phyloP scores from a whole-genome alignment of 2,797 vertebrate genomes.

The Pachyuromys duprasi region DNA sequence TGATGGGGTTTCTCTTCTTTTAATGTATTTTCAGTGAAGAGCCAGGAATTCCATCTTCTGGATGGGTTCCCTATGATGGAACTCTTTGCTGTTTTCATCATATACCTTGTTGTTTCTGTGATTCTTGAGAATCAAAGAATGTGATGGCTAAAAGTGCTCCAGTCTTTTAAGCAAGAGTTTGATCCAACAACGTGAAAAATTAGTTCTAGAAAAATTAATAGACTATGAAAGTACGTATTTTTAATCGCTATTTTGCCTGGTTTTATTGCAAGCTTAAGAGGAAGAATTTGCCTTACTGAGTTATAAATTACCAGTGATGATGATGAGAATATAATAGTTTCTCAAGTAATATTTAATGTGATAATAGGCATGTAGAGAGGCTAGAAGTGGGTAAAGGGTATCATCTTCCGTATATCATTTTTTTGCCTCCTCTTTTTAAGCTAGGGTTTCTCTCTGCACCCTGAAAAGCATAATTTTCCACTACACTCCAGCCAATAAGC shows the following conservation, averaged over 20 bases:
- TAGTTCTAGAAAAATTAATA: neutral
- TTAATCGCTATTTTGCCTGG: neutral
- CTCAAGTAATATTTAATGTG: neutral
- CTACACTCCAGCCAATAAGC: neutral
- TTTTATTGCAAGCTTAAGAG: neutral
- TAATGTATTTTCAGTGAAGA: neutral
- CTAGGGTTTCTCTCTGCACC: neutral
- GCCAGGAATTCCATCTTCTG: neutral
- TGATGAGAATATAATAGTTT: neutral
- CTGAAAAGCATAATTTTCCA: neutral
- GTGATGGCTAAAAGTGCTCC: neutral
- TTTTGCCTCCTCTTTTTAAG: neutral
- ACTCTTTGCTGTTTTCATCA: neutral
- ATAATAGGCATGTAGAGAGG: neutral
- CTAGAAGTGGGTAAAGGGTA: neutral
- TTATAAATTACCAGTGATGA: neutral
- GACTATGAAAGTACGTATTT: neutral
- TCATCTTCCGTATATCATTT: neutral
- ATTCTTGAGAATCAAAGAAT: neutral
- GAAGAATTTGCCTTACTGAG: neutral
- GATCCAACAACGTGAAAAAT: neutral
- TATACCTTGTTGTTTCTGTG: neutral
- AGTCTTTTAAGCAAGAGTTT: neutral
- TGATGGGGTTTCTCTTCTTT: neutral
- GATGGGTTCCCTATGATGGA: neutral